phyloP scores from a whole-genome alignment of 1,140 invertebrate species.

The Oedothorax gibbosus region DNA sequence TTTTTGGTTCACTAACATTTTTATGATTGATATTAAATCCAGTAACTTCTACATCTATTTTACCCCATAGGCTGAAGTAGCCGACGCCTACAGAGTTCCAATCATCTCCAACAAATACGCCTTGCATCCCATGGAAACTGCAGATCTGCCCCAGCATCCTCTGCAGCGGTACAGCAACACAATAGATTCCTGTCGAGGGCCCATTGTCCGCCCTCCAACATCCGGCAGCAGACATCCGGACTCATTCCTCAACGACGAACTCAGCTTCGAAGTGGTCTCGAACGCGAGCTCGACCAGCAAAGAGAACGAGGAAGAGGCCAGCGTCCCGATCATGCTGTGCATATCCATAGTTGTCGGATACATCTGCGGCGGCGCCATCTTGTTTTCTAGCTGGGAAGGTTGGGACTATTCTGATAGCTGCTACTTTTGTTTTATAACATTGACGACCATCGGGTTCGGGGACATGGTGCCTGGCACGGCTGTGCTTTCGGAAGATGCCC shows the following conservation, averaged over 20 bases:
- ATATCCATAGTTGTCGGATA: conserved; percentile 89
- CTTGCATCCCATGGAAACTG: conserved; percentile 16
- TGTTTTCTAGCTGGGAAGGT: conserved; percentile 84
- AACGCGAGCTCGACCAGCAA: conserved; percentile 65
- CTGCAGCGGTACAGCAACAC: neutral
- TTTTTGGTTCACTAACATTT: neutral
- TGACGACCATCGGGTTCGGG: conserved; percentile 82
- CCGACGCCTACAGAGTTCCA: conserved; percentile 52
- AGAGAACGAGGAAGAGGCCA: conserved; percentile 62
- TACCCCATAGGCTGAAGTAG: conserved; percentile 24
- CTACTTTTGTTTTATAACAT: conserved; percentile 93
- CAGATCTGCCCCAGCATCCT: conserved; percentile 1
- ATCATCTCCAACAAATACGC: conserved; percentile 62
- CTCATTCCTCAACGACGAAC: neutral
- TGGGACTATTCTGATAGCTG: conserved; percentile 92
- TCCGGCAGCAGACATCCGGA: neutral
- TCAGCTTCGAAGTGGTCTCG: conserved; percentile 17
- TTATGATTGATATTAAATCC: neutral
- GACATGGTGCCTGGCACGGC: conserved; percentile 80
- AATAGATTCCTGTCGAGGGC: neutral
- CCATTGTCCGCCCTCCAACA: conserved; percentile 1
- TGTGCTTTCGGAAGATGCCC: conserved; percentile 74
- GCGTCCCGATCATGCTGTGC: conserved; percentile 82
- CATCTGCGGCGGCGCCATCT: conserved; percentile 88
- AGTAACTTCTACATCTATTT: neutral